Percentiles rank a stretch among this genome's conserved stretches.
phyloP scores from a whole-genome alignment of 2,797 vertebrate species.

The Gouania willdenowi region DNA sequence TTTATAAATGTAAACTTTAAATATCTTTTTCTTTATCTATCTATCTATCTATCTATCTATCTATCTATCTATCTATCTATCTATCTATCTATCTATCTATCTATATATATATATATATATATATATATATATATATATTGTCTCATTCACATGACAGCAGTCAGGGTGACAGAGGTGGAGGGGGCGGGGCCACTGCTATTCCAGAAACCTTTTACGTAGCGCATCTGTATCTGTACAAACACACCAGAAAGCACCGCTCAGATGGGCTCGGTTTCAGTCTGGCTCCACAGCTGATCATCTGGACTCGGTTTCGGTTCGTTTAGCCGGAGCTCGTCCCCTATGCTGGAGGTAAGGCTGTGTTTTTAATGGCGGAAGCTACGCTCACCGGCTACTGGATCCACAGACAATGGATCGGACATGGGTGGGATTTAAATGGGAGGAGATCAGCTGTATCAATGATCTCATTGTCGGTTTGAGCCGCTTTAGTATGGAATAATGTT shows the following conservation, averaged over 20 bases:
- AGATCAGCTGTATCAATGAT: conserved; percentile 57
- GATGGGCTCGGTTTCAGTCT: conserved; percentile 4
- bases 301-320: not conserved
- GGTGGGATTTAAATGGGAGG: conserved; percentile 74
- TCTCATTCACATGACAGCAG: not conserved
- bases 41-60: no score
- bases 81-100: no score
- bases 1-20: no score
- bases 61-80: no score
- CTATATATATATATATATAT: no score
- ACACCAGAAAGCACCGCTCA: not conserved
- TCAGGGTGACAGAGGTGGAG: conserved; percentile 5
- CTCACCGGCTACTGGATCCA: conserved; percentile 31
- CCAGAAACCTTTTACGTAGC: conserved; percentile 53
- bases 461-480: conserved; percentile 31
- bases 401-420: conserved; percentile 69
- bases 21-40: no score
- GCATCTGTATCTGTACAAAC: conserved; percentile 60
- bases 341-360: conserved; percentile 49
- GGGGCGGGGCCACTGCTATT: conserved; percentile 60
- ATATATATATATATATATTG: no score
- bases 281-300: not conserved
- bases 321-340: not conserved
- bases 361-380: not conserved
- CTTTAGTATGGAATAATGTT: no score